These are phyloP conservation scores for Xenops minutus DNA, from an alignment of 2,797 vertebrate genomes.

Conservation along the genomic window DNA sequence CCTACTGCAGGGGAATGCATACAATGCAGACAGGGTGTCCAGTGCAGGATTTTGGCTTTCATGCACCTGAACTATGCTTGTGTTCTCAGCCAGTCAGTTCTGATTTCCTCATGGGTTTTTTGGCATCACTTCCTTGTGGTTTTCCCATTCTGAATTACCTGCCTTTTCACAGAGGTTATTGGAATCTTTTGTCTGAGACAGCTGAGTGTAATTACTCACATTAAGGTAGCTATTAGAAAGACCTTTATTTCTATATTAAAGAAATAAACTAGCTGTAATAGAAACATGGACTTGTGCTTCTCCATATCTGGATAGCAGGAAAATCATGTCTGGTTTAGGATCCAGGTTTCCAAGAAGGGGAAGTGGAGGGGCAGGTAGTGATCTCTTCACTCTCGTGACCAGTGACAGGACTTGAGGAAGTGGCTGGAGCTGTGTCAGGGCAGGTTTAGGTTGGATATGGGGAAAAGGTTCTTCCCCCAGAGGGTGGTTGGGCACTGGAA, in stretches of 20 bases:
- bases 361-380: not conserved
- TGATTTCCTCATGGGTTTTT: not conserved
- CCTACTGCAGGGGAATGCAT: not conserved
- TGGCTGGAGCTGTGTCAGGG: too few relatives aligned
- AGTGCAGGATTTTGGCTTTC: not conserved
- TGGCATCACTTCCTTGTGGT: not conserved
- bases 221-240: not conserved
- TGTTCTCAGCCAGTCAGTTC: not conserved
- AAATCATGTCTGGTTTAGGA: not conserved
- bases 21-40: accelerated
- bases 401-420: too few relatives aligned
- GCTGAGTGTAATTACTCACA: not conserved
- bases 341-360: not conserved
- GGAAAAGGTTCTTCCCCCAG: not conserved
- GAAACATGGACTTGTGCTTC: not conserved
- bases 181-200: not conserved
- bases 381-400: too few relatives aligned
- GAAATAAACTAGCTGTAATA: not conserved
- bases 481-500: not conserved
- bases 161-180: not conserved
- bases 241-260: not conserved
- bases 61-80: not conserved
- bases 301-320: not conserved
- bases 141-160: not conserved
- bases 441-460: too few relatives aligned